These are phyloP conservation scores for Alcedo atthis DNA, from an alignment of 2,797 vertebrate species.

Conservation along the genomic window DNA sequence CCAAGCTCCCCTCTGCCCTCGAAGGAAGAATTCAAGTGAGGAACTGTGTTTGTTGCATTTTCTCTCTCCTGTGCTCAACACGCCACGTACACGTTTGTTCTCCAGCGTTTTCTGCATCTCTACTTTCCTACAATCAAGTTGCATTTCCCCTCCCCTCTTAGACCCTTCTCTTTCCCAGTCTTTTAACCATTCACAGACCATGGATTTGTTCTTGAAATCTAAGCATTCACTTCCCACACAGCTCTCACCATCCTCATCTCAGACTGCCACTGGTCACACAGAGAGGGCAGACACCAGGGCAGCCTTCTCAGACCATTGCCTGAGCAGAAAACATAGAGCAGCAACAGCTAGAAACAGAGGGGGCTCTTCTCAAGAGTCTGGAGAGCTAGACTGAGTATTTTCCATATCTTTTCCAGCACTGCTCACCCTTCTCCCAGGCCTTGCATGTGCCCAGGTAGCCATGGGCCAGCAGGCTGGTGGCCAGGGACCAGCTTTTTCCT, in stretches of 20 bases:
- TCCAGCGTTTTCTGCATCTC: neutral
- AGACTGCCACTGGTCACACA: neutral
- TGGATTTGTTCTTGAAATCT: neutral
- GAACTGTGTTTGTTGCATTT: accelerated
- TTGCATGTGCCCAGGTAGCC: neutral
- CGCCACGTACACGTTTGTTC: accelerated
- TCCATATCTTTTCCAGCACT: neutral
- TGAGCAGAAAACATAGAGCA: neutral
- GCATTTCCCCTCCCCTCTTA: neutral
- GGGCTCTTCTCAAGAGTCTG: neutral
- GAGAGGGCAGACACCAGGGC: accelerated
- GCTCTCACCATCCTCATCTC: too few relatives aligned
- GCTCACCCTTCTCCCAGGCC: too few relatives aligned
- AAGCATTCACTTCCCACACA: neutral
- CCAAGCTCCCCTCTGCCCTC: neutral
- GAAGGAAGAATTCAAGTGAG: neutral
- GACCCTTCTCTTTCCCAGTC: neutral
- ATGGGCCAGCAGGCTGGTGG: accelerated
- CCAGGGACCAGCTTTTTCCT: too few relatives aligned
- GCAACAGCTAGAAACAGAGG: neutral
- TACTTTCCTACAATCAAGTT: neutral
- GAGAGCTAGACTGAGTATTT: neutral
- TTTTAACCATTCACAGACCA: neutral
- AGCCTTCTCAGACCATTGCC: neutral
- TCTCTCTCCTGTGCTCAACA: neutral